phyloP scores from a whole-genome alignment of 2,797 vertebrate species.

The Iguana delicatissima region DNA sequence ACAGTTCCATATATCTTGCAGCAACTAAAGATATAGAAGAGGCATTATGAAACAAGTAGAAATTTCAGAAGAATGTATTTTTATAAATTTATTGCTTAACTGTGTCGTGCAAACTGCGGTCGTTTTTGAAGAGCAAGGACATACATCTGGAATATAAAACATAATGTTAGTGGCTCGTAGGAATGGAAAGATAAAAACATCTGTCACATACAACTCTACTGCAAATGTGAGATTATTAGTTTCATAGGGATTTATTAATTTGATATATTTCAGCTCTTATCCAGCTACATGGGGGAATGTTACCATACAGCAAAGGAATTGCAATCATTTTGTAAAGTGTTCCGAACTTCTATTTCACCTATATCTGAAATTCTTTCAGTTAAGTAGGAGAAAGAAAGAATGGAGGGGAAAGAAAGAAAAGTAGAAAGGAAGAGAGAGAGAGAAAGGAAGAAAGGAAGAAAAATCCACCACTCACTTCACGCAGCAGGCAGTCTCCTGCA shows the following conservation, averaged over 20 bases:
- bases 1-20: constrained; percentile 79
- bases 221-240: constrained; percentile 77
- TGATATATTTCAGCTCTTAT: constrained; percentile 75
- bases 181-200: constrained; percentile 74
- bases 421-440: too few species aligned
- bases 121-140: constrained; percentile 77
- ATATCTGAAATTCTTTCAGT: constrained; percentile 65
- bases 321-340: constrained; percentile 60
- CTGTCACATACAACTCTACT: constrained; percentile 71
- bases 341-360: constrained; percentile 65
- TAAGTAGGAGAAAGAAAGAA: constrained; percentile 42
- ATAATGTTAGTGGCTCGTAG: constrained; percentile 62
- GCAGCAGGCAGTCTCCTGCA: constrained; percentile 56
- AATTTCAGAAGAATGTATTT: constrained; percentile 72
- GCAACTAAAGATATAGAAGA: constrained; percentile 77
- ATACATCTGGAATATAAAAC: constrained; percentile 78
- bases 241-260: constrained; percentile 83
- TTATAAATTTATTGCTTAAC: constrained; percentile 75
- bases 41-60: constrained; percentile 75
- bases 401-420: constrained; percentile 17
- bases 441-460: neutral
- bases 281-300: constrained; percentile 41
- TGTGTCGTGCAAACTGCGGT: constrained; percentile 35
- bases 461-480: neutral
- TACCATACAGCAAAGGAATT: constrained; percentile 46